Conservation (phyloP, 2,888 invertebrate species). For the Meta bourneti region DNA sequence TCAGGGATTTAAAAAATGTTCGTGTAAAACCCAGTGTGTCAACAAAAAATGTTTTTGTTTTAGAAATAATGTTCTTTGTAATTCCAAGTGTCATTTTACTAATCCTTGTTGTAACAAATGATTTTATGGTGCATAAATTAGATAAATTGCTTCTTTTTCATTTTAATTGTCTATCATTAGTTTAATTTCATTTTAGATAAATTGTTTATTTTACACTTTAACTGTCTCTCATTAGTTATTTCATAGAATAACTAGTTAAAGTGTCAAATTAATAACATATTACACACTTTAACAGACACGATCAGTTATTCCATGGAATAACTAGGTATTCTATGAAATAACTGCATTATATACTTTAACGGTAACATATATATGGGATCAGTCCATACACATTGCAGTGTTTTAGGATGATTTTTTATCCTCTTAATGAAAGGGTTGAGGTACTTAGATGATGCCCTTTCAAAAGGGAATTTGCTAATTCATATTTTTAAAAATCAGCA, state of each 20-base stretch:
- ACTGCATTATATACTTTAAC: constrained; percentile 38
- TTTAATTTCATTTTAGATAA: too few relatives aligned
- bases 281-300: constrained; percentile 70
- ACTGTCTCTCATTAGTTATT: too few relatives aligned
- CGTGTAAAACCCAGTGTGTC: constrained; percentile 71
- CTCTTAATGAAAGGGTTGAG: too few relatives aligned
- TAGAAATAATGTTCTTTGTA: constrained; percentile 45
- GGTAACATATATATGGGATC: too few relatives aligned
- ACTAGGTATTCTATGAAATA: constrained; percentile 63
- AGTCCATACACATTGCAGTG: too few relatives aligned
- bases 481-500: too few relatives aligned
- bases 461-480: too few relatives aligned
- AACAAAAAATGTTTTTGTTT: constrained; percentile 69
- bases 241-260: neutral
- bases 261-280: constrained; percentile 59
- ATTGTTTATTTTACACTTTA: too few relatives aligned
- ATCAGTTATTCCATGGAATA: constrained; percentile 70
- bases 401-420: too few relatives aligned
- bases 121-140: constrained; percentile 67
- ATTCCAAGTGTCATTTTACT: neutral
- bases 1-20: constrained; percentile 69
- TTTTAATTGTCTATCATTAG: constrained; percentile 65
- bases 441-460: too few relatives aligned
- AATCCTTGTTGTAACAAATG: constrained; percentile 43
- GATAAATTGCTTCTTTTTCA: constrained; percentile 67